Percentiles rank a stretch among this genome's conserved stretches.
Conservation (phyloP, 2,888 invertebrate genomes). For the Sicus ferrugineus region DNA sequence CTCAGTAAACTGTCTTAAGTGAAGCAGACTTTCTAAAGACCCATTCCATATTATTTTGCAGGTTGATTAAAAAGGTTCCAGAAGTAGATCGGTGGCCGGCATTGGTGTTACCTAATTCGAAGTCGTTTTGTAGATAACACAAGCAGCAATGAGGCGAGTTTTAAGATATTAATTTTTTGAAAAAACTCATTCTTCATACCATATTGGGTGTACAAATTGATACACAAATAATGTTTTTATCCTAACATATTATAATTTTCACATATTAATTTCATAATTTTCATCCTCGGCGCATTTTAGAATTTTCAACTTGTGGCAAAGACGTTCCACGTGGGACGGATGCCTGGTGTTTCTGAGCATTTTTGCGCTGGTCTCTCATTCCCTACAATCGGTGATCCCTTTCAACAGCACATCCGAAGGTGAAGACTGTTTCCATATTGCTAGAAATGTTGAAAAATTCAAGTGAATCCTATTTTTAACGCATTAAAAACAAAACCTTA, state of each 20-base stretch:
- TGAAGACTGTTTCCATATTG: too few relatives aligned
- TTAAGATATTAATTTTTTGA: neutral
- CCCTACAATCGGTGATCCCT: conserved; percentile 64
- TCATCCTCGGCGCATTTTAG: neutral
- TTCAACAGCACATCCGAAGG: conserved; percentile 55
- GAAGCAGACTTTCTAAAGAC: too few relatives aligned
- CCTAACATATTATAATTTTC: neutral
- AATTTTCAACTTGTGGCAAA: conserved; percentile 83
- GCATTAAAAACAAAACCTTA: too few relatives aligned
- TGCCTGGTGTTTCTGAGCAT: conserved; percentile 70
- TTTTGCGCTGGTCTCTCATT: conserved; percentile 68
- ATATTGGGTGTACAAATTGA: neutral
- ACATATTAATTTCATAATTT: neutral
- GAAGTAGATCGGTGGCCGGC: too few relatives aligned
- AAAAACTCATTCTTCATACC: neutral
- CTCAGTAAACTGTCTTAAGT: too few relatives aligned
- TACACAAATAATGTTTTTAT: neutral
- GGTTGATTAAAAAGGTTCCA: too few relatives aligned
- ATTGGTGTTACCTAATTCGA: too few relatives aligned
- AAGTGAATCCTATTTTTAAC: too few relatives aligned
- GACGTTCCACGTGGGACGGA: conserved; percentile 77
- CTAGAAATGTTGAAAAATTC: too few relatives aligned
- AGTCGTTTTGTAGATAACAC: too few relatives aligned
- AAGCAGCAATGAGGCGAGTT: too few relatives aligned
- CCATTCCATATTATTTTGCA: too few relatives aligned